Percentiles rank a stretch among this genome's conserved stretches.
phyloP scores from a whole-genome alignment of 2,113 vertebrate species.

The Rhinolophus ferrumequinum region DNA sequence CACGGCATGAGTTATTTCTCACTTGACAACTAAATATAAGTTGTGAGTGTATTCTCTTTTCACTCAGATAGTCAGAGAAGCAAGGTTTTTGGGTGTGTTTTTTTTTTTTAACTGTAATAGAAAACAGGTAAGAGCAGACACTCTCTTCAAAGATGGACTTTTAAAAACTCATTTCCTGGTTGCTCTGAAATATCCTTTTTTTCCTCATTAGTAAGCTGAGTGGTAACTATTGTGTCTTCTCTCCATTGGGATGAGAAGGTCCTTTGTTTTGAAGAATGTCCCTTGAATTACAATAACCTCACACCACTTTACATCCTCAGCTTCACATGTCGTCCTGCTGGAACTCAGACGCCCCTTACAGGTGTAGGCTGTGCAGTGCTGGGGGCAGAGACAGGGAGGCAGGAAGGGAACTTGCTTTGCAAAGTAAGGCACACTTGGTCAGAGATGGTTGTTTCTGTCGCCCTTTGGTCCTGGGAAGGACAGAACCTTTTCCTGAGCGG shows the following conservation, averaged over 20 bases:
- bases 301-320: background rate
- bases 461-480: background rate
- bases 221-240: slow-evolving; percentile 32
- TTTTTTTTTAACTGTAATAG: background rate
- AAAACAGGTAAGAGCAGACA: background rate
- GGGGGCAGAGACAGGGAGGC: background rate
- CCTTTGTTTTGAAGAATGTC: slow-evolving; percentile 62
- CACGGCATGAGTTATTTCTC: background rate
- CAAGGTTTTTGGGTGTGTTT: background rate
- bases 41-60: background rate
- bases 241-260: slow-evolving; percentile 13
- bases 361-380: rapidly evolving
- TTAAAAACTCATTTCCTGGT: background rate
- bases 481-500: background rate
- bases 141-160: slow-evolving; percentile 39
- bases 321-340: background rate
- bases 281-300: slow-evolving; percentile 62
- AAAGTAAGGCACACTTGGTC: background rate
- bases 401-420: background rate
- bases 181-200: slow-evolving; percentile 9
- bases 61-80: background rate
- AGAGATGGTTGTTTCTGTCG: background rate
- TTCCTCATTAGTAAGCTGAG: slow-evolving; percentile 18
- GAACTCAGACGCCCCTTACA: background rate
- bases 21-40: background rate